Conservation (phyloP, 92 coral and sea anemone genomes). For the Epizoanthus stellaris region DNA sequence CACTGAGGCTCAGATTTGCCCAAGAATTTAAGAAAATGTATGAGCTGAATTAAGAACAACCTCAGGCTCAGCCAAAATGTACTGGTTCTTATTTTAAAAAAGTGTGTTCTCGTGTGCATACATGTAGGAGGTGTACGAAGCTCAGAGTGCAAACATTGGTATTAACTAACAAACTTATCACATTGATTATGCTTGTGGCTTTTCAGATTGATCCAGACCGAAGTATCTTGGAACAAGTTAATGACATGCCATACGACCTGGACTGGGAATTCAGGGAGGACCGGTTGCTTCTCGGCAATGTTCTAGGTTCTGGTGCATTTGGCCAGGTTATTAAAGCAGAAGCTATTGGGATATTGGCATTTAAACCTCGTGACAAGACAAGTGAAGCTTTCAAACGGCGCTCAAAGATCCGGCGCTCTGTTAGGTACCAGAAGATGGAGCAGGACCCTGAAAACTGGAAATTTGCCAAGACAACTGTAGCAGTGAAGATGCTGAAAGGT, state of each 20-base stretch:
- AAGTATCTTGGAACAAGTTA: conserved; percentile 72
- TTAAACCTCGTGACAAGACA: conserved; percentile 76
- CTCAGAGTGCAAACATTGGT: background rate
- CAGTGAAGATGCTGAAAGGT: conserved; percentile 88
- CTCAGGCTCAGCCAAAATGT: too few relatives aligned
- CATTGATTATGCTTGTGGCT: background rate
- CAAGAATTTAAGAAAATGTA: too few relatives aligned
- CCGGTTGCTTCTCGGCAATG: conserved; percentile 72
- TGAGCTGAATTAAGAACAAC: too few relatives aligned
- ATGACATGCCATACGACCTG: conserved; percentile 66
- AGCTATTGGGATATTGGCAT: conserved; percentile 81
- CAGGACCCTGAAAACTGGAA: conserved; percentile 34
- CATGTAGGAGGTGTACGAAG: background rate
- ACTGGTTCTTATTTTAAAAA: too few relatives aligned
- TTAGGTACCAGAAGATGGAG: conserved; percentile 51
- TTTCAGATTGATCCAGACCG: conserved; percentile 79
- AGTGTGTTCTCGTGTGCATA: too few relatives aligned
- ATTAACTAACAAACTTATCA: background rate
- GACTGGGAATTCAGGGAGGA: conserved; percentile 89
- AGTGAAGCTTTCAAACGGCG: conserved; percentile 44
- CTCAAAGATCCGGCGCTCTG: conserved; percentile 70
- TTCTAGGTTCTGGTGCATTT: conserved; percentile 87
- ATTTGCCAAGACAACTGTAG: conserved; percentile 67
- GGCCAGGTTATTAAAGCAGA: conserved; percentile 92
- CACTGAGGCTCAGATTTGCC: too few relatives aligned